Base-by-base conservation (phyloP, 2,888 invertebrate genomes). In the Hydraecia micacea region DNA sequence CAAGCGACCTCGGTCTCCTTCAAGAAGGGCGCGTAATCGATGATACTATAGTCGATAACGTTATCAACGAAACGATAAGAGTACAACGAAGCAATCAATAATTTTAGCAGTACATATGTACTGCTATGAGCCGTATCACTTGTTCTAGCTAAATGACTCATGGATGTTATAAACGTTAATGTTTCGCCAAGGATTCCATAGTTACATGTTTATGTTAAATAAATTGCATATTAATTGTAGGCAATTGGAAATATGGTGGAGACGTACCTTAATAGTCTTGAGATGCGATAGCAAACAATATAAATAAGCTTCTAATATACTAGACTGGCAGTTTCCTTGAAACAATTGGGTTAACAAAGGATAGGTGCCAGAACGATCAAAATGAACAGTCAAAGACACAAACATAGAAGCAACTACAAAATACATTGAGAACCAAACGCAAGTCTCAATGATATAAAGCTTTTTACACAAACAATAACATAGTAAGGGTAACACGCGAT, bases 111-210 rank as follows among this genome's bases (percentile, higher is more conserved):
- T 81, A 81, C 18, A 36, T 76, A 68, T 76, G 62, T 75, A 79
- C 65, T 49, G 55, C 62, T 70, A 85, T 68, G 76, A 62, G 36
- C 46, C 46, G 67, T 75, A 79, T 86, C 67, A 81, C 68, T 83
- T 85, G 80, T 88, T 88, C 78, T 77, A 79, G 69, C 67, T 72
- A 88, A 80, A 73, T 84, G 79, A 86, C 39, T 87, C 82, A 88
- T 63, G 60, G 42, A 75, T 77, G 63, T 77, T 79, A 67, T 76
- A 73, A 80, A 82, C 72, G 75, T 80, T 75, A 74, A 82, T 69
- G 66, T 71, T 73, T 55, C 36, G 25, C 65, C 67, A 86, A 80
- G 73, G 70, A 83, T 82, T 69, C 71, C 32, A 18, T 69, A 63
- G n/a, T 36, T 58, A 67, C 67, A 71, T 68, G 18, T 46, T 70